Evolutionary conservation across 2,797 vertebrate species (phyloP), one percentile per base, ranked within the genome.

Genomic region (Sebastes oblongus): DNA sequence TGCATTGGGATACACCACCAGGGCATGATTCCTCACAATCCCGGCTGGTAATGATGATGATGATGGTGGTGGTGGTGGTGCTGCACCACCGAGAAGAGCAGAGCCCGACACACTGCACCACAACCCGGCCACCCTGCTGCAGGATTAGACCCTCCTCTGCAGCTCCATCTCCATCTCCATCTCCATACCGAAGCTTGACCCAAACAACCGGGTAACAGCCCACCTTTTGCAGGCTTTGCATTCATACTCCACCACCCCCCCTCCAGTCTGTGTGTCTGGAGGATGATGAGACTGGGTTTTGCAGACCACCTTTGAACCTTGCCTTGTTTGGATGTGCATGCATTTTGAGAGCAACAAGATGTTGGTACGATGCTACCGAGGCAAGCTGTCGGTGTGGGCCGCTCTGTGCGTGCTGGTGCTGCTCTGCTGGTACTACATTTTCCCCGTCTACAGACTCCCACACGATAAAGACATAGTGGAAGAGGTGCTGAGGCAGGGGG

Each of bases 341-440:
- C 64, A 3, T 69, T 78, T 50, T 72, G 77, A 83, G 56, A 83
- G 56, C 16, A 3, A 8, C 6, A 11, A 3, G 85, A 94, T 96
- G 95, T 85, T 89, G 74, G 91, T 94, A 91, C 96, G 96, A 93
- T 97, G 96, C 90, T 97, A 95, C 92, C 95, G 97, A 73, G 95
- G 93, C 76, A 97, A 97, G 72, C 85, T 97, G 90, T 97, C 97
- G 24, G 95, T 96, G 72, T 98, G 97, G 92, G 97, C 97, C 94
- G 97, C 96, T 3, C 83, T 99, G 86, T 97, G 96, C 72, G 91
- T 97, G 71, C 95, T 98, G 89, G 96, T 98, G 27, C 95, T 98
- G 27, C 95, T 99, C n/a, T 97, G 97, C 91, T 99, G 98, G 98
- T 95, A 98, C 1, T 99, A 99, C 93, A 78, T 98, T 6, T 98